Evolutionary conservation across 2,888 invertebrate species (phyloP).

Genomic region (Latheticus oryzae): DNA sequence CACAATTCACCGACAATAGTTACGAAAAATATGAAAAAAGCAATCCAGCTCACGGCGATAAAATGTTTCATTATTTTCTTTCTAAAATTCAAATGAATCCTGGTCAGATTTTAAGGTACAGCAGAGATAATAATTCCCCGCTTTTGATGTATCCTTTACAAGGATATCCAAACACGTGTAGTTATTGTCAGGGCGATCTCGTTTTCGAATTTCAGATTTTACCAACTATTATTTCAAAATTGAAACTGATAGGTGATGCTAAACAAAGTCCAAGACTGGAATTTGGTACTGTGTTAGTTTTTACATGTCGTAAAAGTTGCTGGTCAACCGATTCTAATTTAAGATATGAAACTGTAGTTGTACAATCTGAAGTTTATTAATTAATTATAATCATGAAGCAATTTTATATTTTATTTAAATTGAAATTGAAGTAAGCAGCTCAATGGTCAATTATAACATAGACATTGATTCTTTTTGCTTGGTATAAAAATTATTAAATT

Average conservation of each 20-base stretch:
- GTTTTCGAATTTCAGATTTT: slow-evolving; percentile 87
- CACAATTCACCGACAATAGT: slow-evolving; percentile 56
- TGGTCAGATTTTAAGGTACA: slow-evolving; percentile 86
- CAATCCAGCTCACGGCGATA: slow-evolving; percentile 84
- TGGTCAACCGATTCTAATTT: slow-evolving; percentile 79
- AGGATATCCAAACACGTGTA: slow-evolving; percentile 71
- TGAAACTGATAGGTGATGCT: slow-evolving; percentile 70
- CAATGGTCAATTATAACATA: no score
- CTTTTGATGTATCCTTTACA: slow-evolving; percentile 76
- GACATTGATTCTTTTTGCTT: no score
- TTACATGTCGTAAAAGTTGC: slow-evolving; percentile 86
- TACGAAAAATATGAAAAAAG: slow-evolving; percentile 84
- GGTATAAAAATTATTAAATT: no score
- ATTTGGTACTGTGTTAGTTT: slow-evolving; percentile 88
- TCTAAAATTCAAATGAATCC: slow-evolving; percentile 80
- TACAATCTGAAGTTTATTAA: slow-evolving; percentile 76
- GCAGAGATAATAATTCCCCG: slow-evolving; percentile 75
- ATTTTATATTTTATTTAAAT: no score
- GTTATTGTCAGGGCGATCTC: slow-evolving; percentile 77
- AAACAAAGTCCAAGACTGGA: slow-evolving; percentile 73
- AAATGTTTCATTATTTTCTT: slow-evolving; percentile 83
- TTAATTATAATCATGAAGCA: slow-evolving; percentile 11
- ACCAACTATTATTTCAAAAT: slow-evolving; percentile 80
- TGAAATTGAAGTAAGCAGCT: no score
- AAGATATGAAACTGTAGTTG: slow-evolving; percentile 77